Evolutionary conservation across 2,797 vertebrate species (phyloP), one percentile per base, ranked within the genome.

Genomic region (Melopsittacus undulatus): DNA sequence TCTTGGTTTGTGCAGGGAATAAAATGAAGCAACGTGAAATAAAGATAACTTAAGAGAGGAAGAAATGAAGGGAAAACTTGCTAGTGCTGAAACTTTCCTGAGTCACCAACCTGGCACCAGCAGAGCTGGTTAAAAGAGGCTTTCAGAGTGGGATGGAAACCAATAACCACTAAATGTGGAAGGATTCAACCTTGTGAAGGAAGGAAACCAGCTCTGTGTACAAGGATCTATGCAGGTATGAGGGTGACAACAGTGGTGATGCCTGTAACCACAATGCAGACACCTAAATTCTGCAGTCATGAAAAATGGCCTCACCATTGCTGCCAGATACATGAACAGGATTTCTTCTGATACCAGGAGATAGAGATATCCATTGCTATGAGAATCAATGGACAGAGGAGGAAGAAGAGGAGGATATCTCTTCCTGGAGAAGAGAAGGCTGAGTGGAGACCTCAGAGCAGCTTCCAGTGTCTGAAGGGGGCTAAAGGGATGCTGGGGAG

Each of bases 1-100:
- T 87, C 51, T 51, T 90, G 66, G 5, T 91, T 84, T 24, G 21
- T 72, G 21, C 19, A 74, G 43, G 21, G 52, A 48, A 73, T 11
- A 11, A 75, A 57, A 34, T 0, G 4, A n/a, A 81, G 8, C 7
- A 38, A 61, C 0, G 5, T 29, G 11, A 11, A 64, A 11, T 3
- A 43, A 64, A 13, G 38, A 83, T 4, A 48, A 78, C 19, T 22
- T 32, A 40, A 22, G n/a, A 54, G 29, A 76, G 30, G 57, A 54
- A 0, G 3, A 56, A 73, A 84, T 26, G 42, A 76, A 75, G 4
- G 6, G 5, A 64, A 72, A 61, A 64, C 11, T 32, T 77, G 15
- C 12, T 34, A 26, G 8, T 19, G 30, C 5, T 90, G 61, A 19
- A 90, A 54, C 8, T 61, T 72, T 61, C 16, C 23, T 5, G 42